Evolutionary conservation across 2,797 vertebrate species (phyloP).

Genomic region (Sus cebifrons): DNA sequence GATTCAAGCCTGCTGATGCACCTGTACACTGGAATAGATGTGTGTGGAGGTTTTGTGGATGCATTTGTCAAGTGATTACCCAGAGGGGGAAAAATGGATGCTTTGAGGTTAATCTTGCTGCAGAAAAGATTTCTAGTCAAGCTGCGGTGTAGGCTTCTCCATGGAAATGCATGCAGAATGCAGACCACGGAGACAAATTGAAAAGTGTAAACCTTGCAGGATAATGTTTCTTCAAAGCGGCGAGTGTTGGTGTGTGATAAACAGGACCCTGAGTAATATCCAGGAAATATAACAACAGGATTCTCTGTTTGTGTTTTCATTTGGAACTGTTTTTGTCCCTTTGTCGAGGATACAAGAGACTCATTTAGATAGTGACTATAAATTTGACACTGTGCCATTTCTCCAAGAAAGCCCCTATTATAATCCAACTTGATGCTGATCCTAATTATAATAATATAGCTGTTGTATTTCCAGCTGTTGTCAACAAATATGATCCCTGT

Average conservation of each 20-base stretch:
- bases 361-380: conserved; percentile 89
- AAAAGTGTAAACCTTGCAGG: conserved; percentile 81
- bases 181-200: conserved; percentile 74
- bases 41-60: conserved; percentile 52
- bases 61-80: conserved; percentile 77
- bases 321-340: conserved; percentile 87
- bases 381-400: conserved; percentile 89
- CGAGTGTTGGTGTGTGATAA: conserved; percentile 86
- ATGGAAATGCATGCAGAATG: conserved; percentile 80
- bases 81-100: conserved; percentile 70
- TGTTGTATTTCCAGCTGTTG: conserved; percentile 86
- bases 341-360: conserved; percentile 89
- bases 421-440: conserved; percentile 87
- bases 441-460: conserved; percentile 90
- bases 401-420: conserved; percentile 89
- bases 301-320: conserved; percentile 86
- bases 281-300: conserved; percentile 85
- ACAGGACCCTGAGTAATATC: conserved; percentile 78
- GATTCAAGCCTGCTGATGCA: conserved; percentile 52
- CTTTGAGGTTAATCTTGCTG: conserved; percentile 78
- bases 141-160: conserved; percentile 67
- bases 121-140: conserved; percentile 76
- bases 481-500: conserved; percentile 85
- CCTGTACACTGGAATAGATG: conserved; percentile 56
- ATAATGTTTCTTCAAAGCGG: conserved; percentile 83